phyloP scores from a whole-genome alignment of 2,888 invertebrate genomes.

The Cheilosia urbana region DNA sequence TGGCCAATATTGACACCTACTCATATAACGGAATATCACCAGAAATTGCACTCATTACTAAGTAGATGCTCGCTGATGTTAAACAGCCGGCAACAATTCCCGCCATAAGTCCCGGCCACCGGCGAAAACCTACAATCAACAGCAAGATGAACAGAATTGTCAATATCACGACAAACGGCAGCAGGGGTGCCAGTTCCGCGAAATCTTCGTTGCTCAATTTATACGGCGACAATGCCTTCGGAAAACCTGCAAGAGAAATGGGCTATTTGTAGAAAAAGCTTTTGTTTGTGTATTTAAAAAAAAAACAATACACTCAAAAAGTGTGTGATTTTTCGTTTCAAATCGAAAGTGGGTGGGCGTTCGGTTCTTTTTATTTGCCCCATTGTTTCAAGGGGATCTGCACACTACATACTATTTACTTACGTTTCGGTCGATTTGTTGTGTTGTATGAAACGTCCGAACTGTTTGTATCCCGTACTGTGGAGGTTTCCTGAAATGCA shows the following conservation, averaged over 20 bases:
- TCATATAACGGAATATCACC: conserved; percentile 63
- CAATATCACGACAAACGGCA: conserved; percentile 77
- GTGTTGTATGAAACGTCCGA: conserved; percentile 24
- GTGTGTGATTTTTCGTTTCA: conserved; percentile 12
- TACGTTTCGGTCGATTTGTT: conserved; percentile 56
- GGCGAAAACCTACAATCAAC: conserved; percentile 77
- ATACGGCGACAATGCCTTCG: conserved; percentile 59
- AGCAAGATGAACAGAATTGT: conserved; percentile 76
- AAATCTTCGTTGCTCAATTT: conserved; percentile 60
- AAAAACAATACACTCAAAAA: conserved; percentile 10
- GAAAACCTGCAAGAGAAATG: conserved; percentile 58
- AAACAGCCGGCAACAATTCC: conserved; percentile 78
- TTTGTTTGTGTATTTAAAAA: conserved; percentile 15
- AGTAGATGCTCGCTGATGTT: conserved; percentile 77
- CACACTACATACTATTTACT: conserved; percentile 11
- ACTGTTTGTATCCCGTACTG: conserved; percentile 3
- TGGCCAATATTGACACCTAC: background rate
- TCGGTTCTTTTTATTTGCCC: background rate
- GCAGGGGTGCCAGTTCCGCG: conserved; percentile 76
- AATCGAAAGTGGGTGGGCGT: conserved; percentile 12
- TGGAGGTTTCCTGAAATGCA: conserved; percentile 58
- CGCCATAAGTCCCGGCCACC: conserved; percentile 78
- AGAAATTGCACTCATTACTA: conserved; percentile 63
- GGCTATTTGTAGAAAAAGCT: conserved; percentile 57
- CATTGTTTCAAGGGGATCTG: conserved; percentile 14